phyloP scores from a whole-genome alignment of 2,113 vertebrate genomes.

The Microcebus murinus region DNA sequence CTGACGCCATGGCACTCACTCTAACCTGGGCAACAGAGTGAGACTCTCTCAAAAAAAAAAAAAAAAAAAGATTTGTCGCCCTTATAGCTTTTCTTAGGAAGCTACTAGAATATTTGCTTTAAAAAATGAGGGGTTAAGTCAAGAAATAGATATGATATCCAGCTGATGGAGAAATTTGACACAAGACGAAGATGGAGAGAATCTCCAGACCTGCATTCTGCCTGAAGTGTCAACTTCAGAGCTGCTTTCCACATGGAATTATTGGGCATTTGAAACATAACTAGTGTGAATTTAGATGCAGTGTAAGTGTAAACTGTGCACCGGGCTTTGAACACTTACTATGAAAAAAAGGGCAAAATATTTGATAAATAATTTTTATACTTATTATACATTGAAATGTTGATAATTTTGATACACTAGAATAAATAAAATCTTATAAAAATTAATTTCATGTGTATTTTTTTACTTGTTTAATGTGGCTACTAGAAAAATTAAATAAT shows the following conservation, averaged over 20 bases:
- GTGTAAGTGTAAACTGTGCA: not conserved
- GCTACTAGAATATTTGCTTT: not conserved
- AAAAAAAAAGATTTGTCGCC: not conserved
- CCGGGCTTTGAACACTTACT: not conserved
- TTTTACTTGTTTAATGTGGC: not conserved
- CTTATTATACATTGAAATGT: not conserved
- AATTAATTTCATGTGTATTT: not conserved
- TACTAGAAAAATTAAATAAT: not conserved
- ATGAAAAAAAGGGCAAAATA: not conserved
- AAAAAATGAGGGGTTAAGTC: not conserved
- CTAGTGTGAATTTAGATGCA: not conserved
- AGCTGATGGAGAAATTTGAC: not conserved
- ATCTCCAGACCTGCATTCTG: too few relatives aligned
- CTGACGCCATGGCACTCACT: too few relatives aligned
- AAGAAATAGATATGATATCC: not conserved
- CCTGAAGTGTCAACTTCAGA: too few relatives aligned
- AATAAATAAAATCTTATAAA: not conserved
- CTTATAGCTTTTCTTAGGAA: not conserved
- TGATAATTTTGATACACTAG: not conserved
- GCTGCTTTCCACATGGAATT: not conserved
- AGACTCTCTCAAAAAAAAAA: too few relatives aligned
- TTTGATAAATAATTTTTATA: not conserved
- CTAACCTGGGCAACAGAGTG: too few relatives aligned
- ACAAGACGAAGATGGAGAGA: not conserved
- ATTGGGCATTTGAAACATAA: not conserved